These are phyloP conservation scores for Herminia tarsipennalis DNA, from an alignment of 2,888 invertebrate genomes.

Conservation along the genomic window DNA sequence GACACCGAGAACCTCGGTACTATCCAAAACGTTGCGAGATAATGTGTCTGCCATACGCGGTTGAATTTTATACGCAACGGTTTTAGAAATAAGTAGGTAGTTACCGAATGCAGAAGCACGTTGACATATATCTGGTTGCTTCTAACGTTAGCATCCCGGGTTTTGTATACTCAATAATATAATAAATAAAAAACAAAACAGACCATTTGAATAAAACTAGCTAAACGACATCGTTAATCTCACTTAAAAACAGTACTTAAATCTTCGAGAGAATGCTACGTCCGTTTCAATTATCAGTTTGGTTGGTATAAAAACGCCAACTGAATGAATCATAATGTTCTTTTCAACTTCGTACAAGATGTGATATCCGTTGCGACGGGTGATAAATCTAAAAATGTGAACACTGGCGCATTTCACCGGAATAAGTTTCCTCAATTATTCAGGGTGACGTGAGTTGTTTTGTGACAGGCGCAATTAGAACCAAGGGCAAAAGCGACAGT, in stretches of 20 bases:
- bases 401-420: slow-evolving; percentile 28
- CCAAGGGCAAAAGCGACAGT: slow-evolving; percentile 32
- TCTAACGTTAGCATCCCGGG: too few species aligned
- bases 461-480: slow-evolving; percentile 40
- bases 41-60: slow-evolving; percentile 3
- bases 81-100: slow-evolving; percentile 35
- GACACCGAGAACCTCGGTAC: too few species aligned
- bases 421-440: slow-evolving; percentile 42
- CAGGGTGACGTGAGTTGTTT: slow-evolving; percentile 29
- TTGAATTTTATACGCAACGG: slow-evolving; percentile 26
- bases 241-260: slow-evolving; percentile 1
- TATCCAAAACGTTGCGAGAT: not conserved
- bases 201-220: not conserved
- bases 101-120: too few species aligned
- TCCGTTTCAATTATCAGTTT: not conserved
- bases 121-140: too few species aligned
- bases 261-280: not conserved
- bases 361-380: slow-evolving; percentile 19
- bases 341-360: slow-evolving; percentile 19
- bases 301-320: slow-evolving; percentile 10
- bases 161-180: slow-evolving; percentile 5
- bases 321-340: slow-evolving; percentile 14
- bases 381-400: slow-evolving; percentile 44
- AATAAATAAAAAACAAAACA: not conserved
- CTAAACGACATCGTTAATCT: slow-evolving; percentile 4